Percentiles rank a stretch among this genome's conserved stretches.
Conservation (phyloP, 2,113 vertebrate species). For the Octodon degus region DNA sequence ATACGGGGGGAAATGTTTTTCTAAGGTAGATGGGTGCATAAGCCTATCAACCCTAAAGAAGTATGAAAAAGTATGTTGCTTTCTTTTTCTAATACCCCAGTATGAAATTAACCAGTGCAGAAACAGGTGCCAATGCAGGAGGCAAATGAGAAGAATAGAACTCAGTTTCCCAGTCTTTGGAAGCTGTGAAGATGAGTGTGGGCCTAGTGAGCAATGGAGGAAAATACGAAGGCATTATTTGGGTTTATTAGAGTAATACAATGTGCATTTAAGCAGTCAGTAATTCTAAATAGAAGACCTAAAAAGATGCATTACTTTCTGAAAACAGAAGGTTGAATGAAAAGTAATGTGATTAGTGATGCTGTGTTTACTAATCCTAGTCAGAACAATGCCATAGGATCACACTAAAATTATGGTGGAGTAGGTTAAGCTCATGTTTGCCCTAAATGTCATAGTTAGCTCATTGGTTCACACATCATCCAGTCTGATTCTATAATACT, state of each 20-base stretch:
- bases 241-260: neutral
- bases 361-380: neutral
- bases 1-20: neutral
- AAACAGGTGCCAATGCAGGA: neutral
- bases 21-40: neutral
- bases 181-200: neutral
- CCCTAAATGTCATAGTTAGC: neutral
- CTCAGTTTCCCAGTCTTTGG: neutral
- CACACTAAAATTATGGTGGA: neutral
- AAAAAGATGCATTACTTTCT: neutral
- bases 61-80: neutral
- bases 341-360: neutral
- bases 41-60: neutral
- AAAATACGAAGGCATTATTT: neutral
- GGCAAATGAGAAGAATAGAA: neutral
- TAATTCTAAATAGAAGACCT: conserved; percentile 38
- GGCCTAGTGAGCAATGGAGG: neutral
- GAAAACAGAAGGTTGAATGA: neutral
- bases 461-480: conserved; percentile 34
- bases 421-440: conserved; percentile 9
- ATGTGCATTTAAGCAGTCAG: neutral
- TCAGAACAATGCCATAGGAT: neutral
- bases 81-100: neutral
- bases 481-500: neutral
- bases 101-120: conserved; percentile 17